phyloP scores from a whole-genome alignment of 2,888 invertebrate species.

The Bhutanitis thaidina region DNA sequence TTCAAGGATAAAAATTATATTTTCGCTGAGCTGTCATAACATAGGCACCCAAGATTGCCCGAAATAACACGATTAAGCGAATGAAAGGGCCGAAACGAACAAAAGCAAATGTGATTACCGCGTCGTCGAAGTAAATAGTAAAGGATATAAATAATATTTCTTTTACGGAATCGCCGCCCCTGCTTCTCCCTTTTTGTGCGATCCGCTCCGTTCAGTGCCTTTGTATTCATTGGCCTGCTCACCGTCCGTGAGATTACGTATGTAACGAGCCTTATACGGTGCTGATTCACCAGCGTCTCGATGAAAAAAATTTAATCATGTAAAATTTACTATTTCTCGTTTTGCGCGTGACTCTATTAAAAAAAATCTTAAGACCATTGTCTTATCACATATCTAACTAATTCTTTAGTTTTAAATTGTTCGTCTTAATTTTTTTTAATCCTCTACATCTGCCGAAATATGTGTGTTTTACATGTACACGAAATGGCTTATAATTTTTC shows the following conservation, averaged over 20 bases:
- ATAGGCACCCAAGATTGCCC: conserved; percentile 49
- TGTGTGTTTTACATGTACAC: too few relatives aligned
- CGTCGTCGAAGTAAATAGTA: conserved; percentile 64
- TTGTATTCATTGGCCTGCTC: conserved; percentile 25
- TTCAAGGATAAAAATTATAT: too few relatives aligned
- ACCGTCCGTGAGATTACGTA: conserved; percentile 26
- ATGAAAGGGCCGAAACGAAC: conserved; percentile 74
- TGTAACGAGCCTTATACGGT: conserved; percentile 22
- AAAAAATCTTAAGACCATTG: too few relatives aligned
- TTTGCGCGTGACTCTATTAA: background rate
- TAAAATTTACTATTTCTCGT: background rate
- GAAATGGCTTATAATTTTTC: too few relatives aligned
- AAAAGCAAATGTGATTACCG: conserved; percentile 78
- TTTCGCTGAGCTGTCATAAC: conserved; percentile 26
- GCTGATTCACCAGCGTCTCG: background rate
- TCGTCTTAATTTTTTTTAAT: too few relatives aligned
- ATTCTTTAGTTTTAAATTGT: too few relatives aligned
- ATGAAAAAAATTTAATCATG: background rate
- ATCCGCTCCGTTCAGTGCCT: conserved; percentile 17
- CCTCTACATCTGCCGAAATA: too few relatives aligned
- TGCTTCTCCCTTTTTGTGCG: conserved; percentile 29
- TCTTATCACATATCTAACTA: too few relatives aligned
- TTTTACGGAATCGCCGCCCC: conserved; percentile 46
- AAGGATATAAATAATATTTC: conserved; percentile 76
- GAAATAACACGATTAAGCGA: conserved; percentile 77